Evolutionary conservation across 2,888 invertebrate genomes (phyloP).

Genomic region (Leucania comma): DNA sequence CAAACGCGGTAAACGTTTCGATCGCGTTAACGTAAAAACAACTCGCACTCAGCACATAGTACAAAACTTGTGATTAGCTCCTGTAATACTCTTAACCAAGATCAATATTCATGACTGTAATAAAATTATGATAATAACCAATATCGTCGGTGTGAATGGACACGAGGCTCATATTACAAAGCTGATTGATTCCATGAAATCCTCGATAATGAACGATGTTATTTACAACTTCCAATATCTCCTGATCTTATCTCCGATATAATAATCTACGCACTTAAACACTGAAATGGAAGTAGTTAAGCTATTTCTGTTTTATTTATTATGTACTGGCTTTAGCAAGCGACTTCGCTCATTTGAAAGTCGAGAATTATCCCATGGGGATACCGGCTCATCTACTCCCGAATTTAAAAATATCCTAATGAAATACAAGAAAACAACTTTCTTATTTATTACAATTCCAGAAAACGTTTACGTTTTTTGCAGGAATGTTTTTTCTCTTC

Average conservation of each 20-base stretch:
- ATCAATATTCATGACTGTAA: slow-evolving; percentile 6
- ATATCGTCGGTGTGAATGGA: slow-evolving; percentile 12
- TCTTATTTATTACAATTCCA: too few species aligned
- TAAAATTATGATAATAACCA: slow-evolving; percentile 24
- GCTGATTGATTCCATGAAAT: slow-evolving; percentile 40
- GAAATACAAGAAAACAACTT: background rate
- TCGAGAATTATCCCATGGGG: background rate
- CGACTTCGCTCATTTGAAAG: background rate
- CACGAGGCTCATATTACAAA: slow-evolving; percentile 33
- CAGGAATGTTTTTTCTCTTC: too few species aligned
- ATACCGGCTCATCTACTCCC: background rate
- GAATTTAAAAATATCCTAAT: background rate
- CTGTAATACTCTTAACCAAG: background rate
- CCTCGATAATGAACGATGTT: slow-evolving; percentile 34
- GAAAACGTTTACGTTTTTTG: too few species aligned
- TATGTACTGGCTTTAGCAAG: slow-evolving; percentile 20
- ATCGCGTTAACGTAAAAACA: too few species aligned
- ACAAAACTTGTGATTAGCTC: too few species aligned
- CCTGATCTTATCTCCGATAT: slow-evolving; percentile 38
- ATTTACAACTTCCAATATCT: slow-evolving; percentile 38
- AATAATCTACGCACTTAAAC: slow-evolving; percentile 36
- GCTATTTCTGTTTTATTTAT: slow-evolving; percentile 34
- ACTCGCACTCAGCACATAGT: too few species aligned
- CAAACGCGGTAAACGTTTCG: too few species aligned
- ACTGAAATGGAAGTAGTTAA: slow-evolving; percentile 24